Evolutionary conservation across 2,797 vertebrate genomes (phyloP).

Genomic region (Tadarida brasiliensis): DNA sequence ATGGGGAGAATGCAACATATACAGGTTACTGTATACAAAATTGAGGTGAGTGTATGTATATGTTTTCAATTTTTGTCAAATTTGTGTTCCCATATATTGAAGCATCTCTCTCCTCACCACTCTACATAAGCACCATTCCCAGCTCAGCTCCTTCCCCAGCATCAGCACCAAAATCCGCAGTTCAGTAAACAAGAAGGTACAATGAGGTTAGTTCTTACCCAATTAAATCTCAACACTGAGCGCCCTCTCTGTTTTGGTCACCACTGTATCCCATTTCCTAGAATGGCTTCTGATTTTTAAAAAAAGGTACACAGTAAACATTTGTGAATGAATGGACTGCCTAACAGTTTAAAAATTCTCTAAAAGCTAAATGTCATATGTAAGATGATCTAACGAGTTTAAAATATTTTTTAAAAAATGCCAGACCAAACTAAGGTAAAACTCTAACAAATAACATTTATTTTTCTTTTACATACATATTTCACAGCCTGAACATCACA

Average conservation of each 20-base stretch:
- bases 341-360: conserved; percentile 35
- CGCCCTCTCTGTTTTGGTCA: not conserved
- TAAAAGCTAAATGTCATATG: conserved; percentile 38
- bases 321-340: not conserved
- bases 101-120: not conserved
- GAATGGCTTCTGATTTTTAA: not conserved
- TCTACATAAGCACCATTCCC: not conserved
- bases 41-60: not conserved
- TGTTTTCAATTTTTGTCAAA: not conserved
- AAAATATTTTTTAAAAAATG: conserved; percentile 65
- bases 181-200: not conserved
- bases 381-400: conserved; percentile 13
- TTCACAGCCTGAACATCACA: conserved; percentile 90
- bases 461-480: conserved; percentile 89
- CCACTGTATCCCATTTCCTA: not conserved
- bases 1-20: not conserved
- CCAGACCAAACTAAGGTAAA: conserved; percentile 89
- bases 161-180: not conserved
- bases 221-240: not conserved
- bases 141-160: not conserved
- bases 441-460: conserved; percentile 92
- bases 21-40: not conserved
- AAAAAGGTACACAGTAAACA: not conserved
- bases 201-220: not conserved
- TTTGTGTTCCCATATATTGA: not conserved